These are phyloP conservation scores for Drosophila anceps DNA, from an alignment of 2,888 invertebrate genomes.

Conservation along the genomic window DNA sequence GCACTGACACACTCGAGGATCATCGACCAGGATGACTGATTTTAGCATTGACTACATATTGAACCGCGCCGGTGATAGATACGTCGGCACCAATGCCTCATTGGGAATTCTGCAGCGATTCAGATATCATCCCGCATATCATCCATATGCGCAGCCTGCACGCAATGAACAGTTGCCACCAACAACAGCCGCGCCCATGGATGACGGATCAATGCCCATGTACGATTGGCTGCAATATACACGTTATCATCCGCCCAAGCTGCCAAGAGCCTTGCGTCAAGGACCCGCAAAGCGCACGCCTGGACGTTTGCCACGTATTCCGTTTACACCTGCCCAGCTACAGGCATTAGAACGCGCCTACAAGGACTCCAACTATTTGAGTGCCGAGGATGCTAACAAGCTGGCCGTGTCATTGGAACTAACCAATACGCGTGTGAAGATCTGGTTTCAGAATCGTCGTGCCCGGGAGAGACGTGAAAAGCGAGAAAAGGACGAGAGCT, in stretches of 20 bases:
- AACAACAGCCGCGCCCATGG: constrained; percentile 22
- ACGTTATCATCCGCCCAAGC: constrained; percentile 89
- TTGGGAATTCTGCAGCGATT: constrained; percentile 71
- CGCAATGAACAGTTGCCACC: constrained; percentile 24
- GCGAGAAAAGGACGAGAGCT: constrained; percentile 82
- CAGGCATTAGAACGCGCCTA: constrained; percentile 89
- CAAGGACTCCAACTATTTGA: constrained; percentile 88
- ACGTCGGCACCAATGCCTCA: constrained; percentile 81
- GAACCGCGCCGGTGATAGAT: constrained; percentile 86
- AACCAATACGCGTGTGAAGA: constrained; percentile 89
- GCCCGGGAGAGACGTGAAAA: constrained; percentile 91
- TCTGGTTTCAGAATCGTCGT: constrained; percentile 93
- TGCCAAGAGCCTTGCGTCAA: constrained; percentile 86
- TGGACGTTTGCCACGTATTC: constrained; percentile 89
- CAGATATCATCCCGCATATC: constrained; percentile 46
- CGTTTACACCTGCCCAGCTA: constrained; percentile 89
- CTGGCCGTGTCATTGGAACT: constrained; percentile 88
- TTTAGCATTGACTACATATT: constrained; percentile 88
- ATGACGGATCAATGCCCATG: constrained; percentile 72
- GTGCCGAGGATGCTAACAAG: constrained; percentile 88
- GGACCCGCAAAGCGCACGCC: constrained; percentile 86
- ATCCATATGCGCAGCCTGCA: constrained; percentile 59
- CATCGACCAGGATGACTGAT: constrained; percentile 82
- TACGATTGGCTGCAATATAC: constrained; percentile 90
- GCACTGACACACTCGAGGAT: constrained; percentile 45